Conservation (phyloP, 2,888 invertebrate genomes). For the Aromia moschata region DNA sequence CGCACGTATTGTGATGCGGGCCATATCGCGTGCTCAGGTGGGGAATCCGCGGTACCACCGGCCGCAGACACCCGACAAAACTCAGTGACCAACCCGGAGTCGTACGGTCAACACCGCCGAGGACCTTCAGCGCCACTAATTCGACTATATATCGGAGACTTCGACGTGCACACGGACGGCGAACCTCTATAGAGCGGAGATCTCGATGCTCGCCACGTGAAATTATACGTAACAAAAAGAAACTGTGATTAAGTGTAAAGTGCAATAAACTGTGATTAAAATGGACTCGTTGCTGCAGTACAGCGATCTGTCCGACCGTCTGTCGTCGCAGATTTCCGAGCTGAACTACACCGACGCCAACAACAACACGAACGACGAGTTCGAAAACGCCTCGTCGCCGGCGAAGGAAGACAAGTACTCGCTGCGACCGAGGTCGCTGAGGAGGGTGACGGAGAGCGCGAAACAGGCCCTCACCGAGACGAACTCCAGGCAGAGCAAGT, state of each 20-base stretch:
- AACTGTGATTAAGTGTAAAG: slow-evolving; percentile 32
- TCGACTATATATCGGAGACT: slow-evolving; percentile 30
- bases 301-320: slow-evolving; percentile 44
- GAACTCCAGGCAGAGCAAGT: slow-evolving; percentile 30
- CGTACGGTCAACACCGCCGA: slow-evolving; percentile 49
- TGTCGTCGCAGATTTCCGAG: slow-evolving; percentile 40
- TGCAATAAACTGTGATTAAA: slow-evolving; percentile 29
- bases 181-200: slow-evolving; percentile 56
- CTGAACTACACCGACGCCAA: slow-evolving; percentile 58
- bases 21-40: slow-evolving; percentile 51
- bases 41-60: slow-evolving; percentile 44
- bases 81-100: slow-evolving; percentile 57
- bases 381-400: slow-evolving; percentile 39
- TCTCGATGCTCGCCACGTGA: neutral
- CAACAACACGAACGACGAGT: slow-evolving; percentile 60
- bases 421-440: slow-evolving; percentile 71
- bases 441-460: slow-evolving; percentile 65
- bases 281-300: slow-evolving; percentile 55
- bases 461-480: slow-evolving; percentile 44
- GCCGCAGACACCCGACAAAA: slow-evolving; percentile 45
- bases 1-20: slow-evolving; percentile 52
- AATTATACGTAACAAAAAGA: neutral
- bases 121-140: slow-evolving; percentile 4
- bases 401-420: slow-evolving; percentile 71
- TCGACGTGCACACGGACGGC: slow-evolving; percentile 35